These are phyloP conservation scores for Porites lutea DNA, from an alignment of 64 coral and sea anemone species.

Conservation along the genomic window DNA sequence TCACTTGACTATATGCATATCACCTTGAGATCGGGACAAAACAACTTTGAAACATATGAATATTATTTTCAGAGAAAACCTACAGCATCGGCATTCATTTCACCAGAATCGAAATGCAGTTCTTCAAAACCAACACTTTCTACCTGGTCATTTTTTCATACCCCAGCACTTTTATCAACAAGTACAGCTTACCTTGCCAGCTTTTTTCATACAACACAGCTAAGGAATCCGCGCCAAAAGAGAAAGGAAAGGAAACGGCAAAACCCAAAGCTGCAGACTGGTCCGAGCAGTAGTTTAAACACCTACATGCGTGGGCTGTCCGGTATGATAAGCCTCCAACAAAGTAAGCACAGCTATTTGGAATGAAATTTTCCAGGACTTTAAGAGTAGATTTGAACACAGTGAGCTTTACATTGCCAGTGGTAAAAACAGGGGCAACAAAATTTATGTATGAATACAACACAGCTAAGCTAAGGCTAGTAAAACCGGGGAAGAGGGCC, in stretches of 20 bases:
- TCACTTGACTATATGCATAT: too few relatives aligned
- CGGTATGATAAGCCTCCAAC: slow-evolving; percentile 23
- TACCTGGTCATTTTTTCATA: slow-evolving; percentile 37
- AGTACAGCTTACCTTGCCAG: neutral
- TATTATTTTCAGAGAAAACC: neutral
- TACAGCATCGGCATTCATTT: neutral
- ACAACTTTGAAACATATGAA: too few relatives aligned
- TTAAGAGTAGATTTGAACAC: neutral
- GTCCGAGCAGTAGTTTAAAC: neutral
- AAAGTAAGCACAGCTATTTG: slow-evolving; percentile 28
- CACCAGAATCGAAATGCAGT: neutral
- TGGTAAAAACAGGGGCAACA: too few relatives aligned
- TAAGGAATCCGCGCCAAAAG: neutral
- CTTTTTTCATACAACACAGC: neutral
- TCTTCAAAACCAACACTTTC: neutral
- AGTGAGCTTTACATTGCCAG: neutral
- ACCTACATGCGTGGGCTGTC: slow-evolving; percentile 12
- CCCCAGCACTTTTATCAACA: neutral
- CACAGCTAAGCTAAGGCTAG: too few relatives aligned
- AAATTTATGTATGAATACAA: too few relatives aligned
- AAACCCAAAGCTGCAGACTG: slow-evolving; percentile 15
- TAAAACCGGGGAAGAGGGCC: too few relatives aligned
- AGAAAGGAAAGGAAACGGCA: neutral
- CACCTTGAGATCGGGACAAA: too few relatives aligned
- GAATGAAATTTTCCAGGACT: slow-evolving; percentile 20